Evolutionary conservation across 37 sponge, comb jelly and placozoan species (phyloP).

Genomic region (Aplysina aerophoba): DNA sequence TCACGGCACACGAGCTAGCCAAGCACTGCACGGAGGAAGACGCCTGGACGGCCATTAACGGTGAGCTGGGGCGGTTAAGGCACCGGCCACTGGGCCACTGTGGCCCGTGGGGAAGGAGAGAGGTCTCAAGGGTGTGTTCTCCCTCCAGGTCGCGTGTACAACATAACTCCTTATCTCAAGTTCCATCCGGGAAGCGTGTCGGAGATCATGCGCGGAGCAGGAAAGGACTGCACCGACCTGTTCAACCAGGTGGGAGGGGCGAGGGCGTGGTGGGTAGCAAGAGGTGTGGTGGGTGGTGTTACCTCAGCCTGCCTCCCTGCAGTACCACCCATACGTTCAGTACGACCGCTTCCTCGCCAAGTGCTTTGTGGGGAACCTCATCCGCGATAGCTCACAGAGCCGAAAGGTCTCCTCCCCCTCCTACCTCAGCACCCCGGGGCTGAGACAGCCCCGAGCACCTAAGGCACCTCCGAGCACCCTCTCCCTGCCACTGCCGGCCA

Average conservation of each 20-base stretch:
- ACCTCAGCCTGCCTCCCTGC: background rate
- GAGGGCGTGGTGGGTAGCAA: constrained; percentile 1
- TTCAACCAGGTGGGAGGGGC: constrained; percentile 79
- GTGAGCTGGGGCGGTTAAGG: constrained; percentile 23
- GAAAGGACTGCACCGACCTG: constrained; percentile 88
- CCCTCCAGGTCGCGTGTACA: constrained; percentile 86
- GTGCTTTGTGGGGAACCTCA: constrained; percentile 13
- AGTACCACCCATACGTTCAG: constrained; percentile 15
- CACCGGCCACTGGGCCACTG: background rate
- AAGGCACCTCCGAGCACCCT: background rate
- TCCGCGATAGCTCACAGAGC: background rate
- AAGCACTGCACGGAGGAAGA: constrained; percentile 77
- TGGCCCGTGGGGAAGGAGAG: too few species aligned
- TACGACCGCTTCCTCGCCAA: background rate
- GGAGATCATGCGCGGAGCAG: constrained; percentile 92
- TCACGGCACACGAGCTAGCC: constrained; percentile 80
- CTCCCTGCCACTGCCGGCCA: background rate
- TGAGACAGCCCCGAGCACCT: background rate
- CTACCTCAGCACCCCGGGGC: background rate
- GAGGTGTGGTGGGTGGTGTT: background rate
- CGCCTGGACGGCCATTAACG: constrained; percentile 92
- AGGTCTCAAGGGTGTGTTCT: background rate
- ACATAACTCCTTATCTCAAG: constrained; percentile 87
- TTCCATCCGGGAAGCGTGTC: constrained; percentile 94
- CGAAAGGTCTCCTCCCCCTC: background rate